phyloP scores from a whole-genome alignment of 92 coral and sea anemone genomes.

The Pocillopora grandis region DNA sequence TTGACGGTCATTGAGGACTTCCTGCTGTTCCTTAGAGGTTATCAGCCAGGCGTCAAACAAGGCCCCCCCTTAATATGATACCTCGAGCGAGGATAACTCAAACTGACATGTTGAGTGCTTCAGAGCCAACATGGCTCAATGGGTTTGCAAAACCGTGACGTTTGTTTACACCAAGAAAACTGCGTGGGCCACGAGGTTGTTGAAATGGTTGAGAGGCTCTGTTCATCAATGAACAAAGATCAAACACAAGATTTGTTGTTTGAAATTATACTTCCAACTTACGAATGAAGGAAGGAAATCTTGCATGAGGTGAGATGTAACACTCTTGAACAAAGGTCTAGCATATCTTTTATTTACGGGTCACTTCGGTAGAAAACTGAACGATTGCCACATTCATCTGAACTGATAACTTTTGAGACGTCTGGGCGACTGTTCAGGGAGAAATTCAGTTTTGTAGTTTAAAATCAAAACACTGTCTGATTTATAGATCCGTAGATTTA shows the following conservation, averaged over 20 bases:
- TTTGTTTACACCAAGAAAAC: not conserved
- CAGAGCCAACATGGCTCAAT: not conserved
- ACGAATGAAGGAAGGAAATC: not conserved
- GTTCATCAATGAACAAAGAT: not conserved
- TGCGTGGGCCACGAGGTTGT: not conserved
- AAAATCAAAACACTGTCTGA: too few relatives aligned
- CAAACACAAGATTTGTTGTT: constrained; percentile 6
- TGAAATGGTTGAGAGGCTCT: not conserved
- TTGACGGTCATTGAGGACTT: not conserved
- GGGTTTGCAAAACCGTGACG: constrained; percentile 15
- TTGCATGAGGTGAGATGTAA: not conserved
- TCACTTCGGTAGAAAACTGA: not conserved
- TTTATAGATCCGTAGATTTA: too few relatives aligned
- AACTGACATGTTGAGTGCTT: not conserved
- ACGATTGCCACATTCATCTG: too few relatives aligned
- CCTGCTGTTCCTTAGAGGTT: constrained; percentile 1
- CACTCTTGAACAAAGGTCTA: not conserved
- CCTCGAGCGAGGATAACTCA: constrained; percentile 23
- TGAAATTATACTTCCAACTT: not conserved
- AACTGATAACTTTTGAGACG: too few relatives aligned
- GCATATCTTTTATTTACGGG: not conserved
- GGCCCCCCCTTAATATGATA: not conserved
- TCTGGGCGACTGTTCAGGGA: too few relatives aligned
- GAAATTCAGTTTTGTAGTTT: too few relatives aligned
- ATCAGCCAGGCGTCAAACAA: not conserved